phyloP scores from a whole-genome alignment of 2,888 invertebrate genomes.

The Pocota personata region DNA sequence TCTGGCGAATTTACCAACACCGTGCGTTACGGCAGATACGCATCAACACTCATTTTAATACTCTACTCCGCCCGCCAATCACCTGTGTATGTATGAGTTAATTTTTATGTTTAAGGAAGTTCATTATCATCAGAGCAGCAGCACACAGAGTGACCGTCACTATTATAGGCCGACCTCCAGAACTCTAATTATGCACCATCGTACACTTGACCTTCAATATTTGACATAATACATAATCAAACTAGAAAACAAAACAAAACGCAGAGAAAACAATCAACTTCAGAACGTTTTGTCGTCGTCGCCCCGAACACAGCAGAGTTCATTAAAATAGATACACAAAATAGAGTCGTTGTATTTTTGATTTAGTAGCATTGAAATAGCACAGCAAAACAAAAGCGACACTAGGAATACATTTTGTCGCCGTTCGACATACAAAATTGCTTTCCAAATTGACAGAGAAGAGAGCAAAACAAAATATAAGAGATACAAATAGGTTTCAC shows the following conservation, averaged over 20 bases:
- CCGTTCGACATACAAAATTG: neutral
- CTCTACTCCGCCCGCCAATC: neutral
- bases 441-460: neutral
- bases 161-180: constrained; percentile 42
- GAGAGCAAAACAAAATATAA: neutral
- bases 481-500: neutral
- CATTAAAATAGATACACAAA: neutral
- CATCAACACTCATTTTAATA: constrained; percentile 38
- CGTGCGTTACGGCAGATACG: constrained; percentile 37
- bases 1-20: neutral
- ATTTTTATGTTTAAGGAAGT: constrained; percentile 39
- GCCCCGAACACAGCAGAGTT: neutral
- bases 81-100: neutral
- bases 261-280: constrained; percentile 10
- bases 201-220: constrained; percentile 36
- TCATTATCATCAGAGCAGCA: constrained; percentile 38
- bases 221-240: constrained; percentile 1
- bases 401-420: constrained; percentile 18
- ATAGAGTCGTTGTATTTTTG: neutral
- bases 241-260: neutral
- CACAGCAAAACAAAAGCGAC: neutral
- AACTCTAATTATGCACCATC: constrained; percentile 51
- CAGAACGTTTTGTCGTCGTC: constrained; percentile 14
- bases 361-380: neutral
- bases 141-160: constrained; percentile 30